phyloP scores from a whole-genome alignment of 2,113 vertebrate species.

The Oophaga pumilio region DNA sequence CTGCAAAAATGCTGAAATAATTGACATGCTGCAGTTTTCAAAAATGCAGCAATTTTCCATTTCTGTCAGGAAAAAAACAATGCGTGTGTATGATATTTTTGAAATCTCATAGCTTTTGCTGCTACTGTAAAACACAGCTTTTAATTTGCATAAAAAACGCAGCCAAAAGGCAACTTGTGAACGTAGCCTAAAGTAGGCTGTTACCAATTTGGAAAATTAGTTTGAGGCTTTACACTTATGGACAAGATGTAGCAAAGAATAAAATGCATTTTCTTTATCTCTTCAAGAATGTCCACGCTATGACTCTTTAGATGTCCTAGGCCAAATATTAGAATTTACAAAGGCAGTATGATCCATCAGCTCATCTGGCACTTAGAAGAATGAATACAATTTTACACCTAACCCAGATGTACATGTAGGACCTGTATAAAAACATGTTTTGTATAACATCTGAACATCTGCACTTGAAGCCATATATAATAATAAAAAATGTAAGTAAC shows the following conservation, averaged over 20 bases:
- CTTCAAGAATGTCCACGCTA: not conserved
- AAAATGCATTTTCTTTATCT: not conserved
- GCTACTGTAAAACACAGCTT: no score
- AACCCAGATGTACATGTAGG: conserved; percentile 35
- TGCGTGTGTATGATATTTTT: no score
- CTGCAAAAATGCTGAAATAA: no score
- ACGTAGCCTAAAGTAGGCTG: not conserved
- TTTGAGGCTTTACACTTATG: not conserved
- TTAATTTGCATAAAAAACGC: no score
- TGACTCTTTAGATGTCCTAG: not conserved
- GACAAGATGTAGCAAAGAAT: not conserved
- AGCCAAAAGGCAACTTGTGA: no score
- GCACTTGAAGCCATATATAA: conserved; percentile 16
- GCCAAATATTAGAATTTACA: not conserved
- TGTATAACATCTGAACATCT: conserved; percentile 37
- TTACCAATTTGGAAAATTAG: not conserved
- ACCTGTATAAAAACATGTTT: conserved; percentile 23
- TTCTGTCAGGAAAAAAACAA: no score
- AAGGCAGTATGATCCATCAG: not conserved
- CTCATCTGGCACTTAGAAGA: conserved; percentile 20
- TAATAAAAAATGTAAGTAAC: conserved; percentile 22
- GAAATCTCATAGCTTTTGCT: no score
- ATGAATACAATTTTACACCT: conserved; percentile 32
- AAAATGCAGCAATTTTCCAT: no score
- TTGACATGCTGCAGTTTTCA: no score